Evolutionary conservation across 2,888 invertebrate genomes (phyloP), one percentile per base, ranked within the genome.

Genomic region (Drosophila fungiperda): DNA sequence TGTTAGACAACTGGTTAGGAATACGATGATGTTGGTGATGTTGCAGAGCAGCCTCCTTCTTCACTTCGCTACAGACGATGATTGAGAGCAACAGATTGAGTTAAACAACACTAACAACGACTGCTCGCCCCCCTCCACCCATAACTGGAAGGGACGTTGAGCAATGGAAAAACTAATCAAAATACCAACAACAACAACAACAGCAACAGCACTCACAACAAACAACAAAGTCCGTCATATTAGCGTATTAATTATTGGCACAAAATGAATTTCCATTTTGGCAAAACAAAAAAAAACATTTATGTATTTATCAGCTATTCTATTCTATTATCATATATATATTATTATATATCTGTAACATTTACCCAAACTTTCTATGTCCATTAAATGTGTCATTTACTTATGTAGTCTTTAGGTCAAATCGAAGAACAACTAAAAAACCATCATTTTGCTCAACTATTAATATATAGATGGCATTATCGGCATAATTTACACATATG

Each of bases 91-190:
- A 54, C 49, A 73, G 66, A 78, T 78, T 82, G 79, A 81, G 73
- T 76, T 86, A 65, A 26, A 60, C 38, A 54, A 60, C 38, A 54
- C 68, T 76, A 81, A 78, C 74, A 89, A 70, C 80, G 75, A 77
- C 75, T 91, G 93, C 80, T 93, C 94, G 90, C 92, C 94, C 93
- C 85, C 93, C 93, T 91, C 94, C 95, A 67, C 91, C 94, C 23
- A 95, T 90, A 94, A 54, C 94, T 93, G 96, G 96, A 93, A 95
- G 96, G 95, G 96, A 96, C 94, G 96, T 96, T 90, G 96, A 96
- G 93, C 93, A 86, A 83, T 58, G 68, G 54, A 73, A 72, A 69
- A 75, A 72, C 68, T 72, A 86, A 70, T 63, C 64, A 73, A 52
- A 63, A 57, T 5, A 11, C 54, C 69, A 75, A 62, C 53, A 75